Evolutionary conservation across 1,140 invertebrate species (phyloP).

Genomic region (Calosoma granatense): DNA sequence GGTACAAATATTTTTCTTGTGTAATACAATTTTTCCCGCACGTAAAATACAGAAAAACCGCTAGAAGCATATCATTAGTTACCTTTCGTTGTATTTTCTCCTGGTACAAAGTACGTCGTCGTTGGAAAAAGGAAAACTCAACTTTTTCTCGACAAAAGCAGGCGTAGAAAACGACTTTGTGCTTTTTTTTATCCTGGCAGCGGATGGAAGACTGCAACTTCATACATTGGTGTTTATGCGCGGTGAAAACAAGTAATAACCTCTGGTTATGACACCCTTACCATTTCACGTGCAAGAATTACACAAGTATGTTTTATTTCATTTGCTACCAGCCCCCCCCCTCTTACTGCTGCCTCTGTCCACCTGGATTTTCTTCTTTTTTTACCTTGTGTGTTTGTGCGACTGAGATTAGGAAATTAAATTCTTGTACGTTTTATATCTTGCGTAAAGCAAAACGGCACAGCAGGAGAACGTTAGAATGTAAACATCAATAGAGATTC

Average conservation of each 20-base stretch:
- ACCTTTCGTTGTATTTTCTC: no score
- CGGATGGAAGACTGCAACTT: not conserved
- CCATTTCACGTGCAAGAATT: not conserved
- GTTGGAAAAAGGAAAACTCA: not conserved
- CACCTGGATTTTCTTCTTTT: no score
- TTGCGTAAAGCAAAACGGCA: no score
- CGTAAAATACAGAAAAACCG: no score
- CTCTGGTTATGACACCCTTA: not conserved
- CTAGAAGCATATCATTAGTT: no score
- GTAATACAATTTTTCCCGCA: no score
- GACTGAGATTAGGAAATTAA: not conserved
- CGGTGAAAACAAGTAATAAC: not conserved
- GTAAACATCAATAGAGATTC: no score
- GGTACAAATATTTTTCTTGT: no score
- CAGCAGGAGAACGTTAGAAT: no score
- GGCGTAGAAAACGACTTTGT: not conserved
- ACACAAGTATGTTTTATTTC: not conserved
- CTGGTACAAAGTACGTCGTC: no score
- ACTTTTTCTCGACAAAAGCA: not conserved
- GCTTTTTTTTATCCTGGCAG: not conserved
- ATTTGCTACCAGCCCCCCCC: not conserved
- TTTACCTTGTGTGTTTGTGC: no score
- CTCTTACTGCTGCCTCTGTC: not conserved
- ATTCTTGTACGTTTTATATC: not conserved
- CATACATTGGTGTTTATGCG: not conserved